A percentile compares a stretch with the other conserved stretches of the same genome.
Conservation (phyloP, 1,140 invertebrate species). For the Bicyclus anynana region DNA sequence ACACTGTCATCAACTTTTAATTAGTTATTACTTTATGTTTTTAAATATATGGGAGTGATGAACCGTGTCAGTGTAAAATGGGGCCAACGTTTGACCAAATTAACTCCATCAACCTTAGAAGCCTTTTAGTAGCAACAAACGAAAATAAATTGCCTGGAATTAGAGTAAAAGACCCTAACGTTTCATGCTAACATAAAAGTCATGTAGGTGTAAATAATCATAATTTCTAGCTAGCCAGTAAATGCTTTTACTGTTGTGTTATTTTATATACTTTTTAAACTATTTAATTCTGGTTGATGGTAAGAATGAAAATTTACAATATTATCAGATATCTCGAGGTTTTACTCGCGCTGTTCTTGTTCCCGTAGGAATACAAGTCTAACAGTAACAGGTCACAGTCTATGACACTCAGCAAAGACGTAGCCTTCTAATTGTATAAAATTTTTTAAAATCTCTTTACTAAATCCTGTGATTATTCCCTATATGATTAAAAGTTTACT, state of each 20-base stretch:
- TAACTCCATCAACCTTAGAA: constrained; percentile 9
- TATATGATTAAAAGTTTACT: no score
- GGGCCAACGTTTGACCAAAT: constrained; percentile 1
- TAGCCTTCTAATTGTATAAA: no score
- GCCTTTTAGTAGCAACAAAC: constrained; percentile 13
- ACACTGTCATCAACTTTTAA: constrained; percentile 52
- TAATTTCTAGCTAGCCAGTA: neutral
- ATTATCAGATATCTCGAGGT: no score
- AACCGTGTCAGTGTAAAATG: constrained; percentile 26
- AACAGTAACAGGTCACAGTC: no score
- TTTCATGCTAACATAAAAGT: constrained; percentile 7
- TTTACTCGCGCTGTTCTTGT: no score
- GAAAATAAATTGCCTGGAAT: constrained; percentile 16
- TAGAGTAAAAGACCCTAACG: constrained; percentile 1
- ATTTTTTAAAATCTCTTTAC: no score
- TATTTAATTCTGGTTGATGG: no score
- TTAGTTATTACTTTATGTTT: constrained; percentile 41
- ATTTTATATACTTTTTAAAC: no score
- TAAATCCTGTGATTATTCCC: no score
- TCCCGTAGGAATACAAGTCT: no score
- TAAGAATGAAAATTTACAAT: no score
- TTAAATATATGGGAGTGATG: constrained; percentile 45
- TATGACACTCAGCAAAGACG: no score
- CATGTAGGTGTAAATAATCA: constrained; percentile 3
- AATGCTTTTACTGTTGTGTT: neutral